Evolutionary conservation across 2,113 vertebrate genomes (phyloP).

Genomic region (Indicator maculatus): DNA sequence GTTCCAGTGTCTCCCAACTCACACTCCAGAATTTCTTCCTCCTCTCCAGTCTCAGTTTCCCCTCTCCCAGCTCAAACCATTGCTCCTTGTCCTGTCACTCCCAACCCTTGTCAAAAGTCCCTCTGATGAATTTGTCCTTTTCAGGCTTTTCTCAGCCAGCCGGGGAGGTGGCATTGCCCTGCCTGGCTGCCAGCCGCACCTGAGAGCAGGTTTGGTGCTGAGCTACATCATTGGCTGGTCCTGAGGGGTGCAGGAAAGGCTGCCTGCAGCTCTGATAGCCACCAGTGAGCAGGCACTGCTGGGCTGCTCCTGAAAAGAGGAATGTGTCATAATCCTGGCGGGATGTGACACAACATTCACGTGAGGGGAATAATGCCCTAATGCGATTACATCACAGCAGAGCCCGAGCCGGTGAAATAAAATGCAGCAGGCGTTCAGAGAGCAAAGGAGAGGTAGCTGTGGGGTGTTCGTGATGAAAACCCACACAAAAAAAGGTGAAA

Average conservation of each 20-base stretch:
- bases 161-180: accelerated
- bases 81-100: too few relatives aligned
- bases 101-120: too few relatives aligned
- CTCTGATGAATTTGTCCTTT: background rate
- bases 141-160: background rate
- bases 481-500: background rate
- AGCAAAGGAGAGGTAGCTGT: accelerated
- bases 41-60: too few relatives aligned
- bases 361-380: accelerated
- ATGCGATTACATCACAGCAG: background rate
- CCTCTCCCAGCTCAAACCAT: too few relatives aligned
- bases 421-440: accelerated
- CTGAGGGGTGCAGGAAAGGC: background rate
- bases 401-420: background rate
- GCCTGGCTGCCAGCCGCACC: accelerated
- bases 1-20: too few relatives aligned
- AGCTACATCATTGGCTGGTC: accelerated
- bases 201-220: accelerated
- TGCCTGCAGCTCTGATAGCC: accelerated
- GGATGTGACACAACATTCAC: background rate
- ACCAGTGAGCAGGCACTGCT: background rate
- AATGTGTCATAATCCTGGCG: background rate
- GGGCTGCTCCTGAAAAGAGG: background rate
- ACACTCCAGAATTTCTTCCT: too few relatives aligned
- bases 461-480: accelerated